Percentiles rank a stretch among this genome's conserved stretches.
Evolutionary conservation across 2,797 vertebrate genomes (phyloP).

Genomic region (Semotilus atromaculatus): DNA sequence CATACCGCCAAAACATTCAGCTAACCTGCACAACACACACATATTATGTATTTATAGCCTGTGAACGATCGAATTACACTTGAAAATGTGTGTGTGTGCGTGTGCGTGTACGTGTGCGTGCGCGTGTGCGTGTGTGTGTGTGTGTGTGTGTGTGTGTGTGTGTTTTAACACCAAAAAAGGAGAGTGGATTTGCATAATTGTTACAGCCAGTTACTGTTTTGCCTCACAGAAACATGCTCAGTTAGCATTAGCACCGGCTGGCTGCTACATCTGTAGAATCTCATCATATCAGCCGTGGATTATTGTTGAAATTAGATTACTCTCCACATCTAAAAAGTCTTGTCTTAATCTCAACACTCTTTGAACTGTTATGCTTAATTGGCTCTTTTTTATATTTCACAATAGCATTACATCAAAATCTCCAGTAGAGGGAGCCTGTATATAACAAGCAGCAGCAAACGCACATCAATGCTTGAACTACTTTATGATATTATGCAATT

Average conservation of each 20-base stretch:
- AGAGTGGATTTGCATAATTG: slow-evolving; percentile 1
- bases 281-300: neutral
- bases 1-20: slow-evolving; percentile 5
- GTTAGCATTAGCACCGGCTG: neutral
- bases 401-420: neutral
- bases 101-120: too few relatives aligned
- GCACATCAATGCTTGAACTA: neutral
- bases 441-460: neutral
- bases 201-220: slow-evolving; percentile 1
- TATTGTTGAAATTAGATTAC: neutral
- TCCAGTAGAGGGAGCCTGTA: slow-evolving; percentile 26
- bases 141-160: neutral
- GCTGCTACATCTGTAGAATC: neutral
- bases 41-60: slow-evolving; percentile 37
- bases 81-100: neutral
- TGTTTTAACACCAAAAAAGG: neutral
- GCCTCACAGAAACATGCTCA: neutral
- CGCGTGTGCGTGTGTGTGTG: neutral
- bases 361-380: neutral
- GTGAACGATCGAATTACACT: slow-evolving; percentile 29
- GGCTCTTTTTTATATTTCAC: neutral
- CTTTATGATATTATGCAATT: too few relatives aligned
- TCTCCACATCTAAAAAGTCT: neutral
- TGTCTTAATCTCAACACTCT: neutral
- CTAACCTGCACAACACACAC: slow-evolving; percentile 25